Evolutionary conservation across 2,797 vertebrate genomes (phyloP).

Genomic region (Limnodromus scolopaceus): DNA sequence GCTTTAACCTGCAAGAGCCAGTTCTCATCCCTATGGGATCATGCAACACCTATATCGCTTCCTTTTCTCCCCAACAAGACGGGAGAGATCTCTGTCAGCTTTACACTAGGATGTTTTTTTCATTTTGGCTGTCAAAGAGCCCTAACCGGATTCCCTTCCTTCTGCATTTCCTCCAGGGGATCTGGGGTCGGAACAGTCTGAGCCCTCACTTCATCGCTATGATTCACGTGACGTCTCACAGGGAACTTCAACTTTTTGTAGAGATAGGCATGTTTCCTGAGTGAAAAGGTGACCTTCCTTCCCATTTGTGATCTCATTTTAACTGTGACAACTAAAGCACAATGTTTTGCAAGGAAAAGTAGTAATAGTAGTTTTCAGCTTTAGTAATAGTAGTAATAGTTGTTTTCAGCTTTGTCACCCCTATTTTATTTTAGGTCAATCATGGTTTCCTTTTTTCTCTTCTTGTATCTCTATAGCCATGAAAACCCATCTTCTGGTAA

Average conservation of each 20-base stretch:
- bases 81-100: background rate
- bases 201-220: background rate
- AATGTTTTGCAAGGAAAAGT: background rate
- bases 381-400: background rate
- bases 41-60: background rate
- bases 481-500: background rate
- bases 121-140: background rate
- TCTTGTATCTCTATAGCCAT: background rate
- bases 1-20: background rate
- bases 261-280: background rate
- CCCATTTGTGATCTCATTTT: background rate
- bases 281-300: background rate
- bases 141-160: background rate
- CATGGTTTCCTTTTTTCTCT: background rate
- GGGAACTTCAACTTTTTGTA: background rate
- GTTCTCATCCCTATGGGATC: background rate
- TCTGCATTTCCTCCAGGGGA: background rate
- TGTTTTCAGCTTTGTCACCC: background rate
- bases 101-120: background rate
- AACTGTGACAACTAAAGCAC: background rate
- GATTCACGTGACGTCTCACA: background rate
- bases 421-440: background rate
- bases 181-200: background rate
- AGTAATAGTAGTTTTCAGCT: background rate
- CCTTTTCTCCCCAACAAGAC: background rate